Evolutionary conservation across 2,113 vertebrate genomes (phyloP).

Genomic region (Egretta garzetta): DNA sequence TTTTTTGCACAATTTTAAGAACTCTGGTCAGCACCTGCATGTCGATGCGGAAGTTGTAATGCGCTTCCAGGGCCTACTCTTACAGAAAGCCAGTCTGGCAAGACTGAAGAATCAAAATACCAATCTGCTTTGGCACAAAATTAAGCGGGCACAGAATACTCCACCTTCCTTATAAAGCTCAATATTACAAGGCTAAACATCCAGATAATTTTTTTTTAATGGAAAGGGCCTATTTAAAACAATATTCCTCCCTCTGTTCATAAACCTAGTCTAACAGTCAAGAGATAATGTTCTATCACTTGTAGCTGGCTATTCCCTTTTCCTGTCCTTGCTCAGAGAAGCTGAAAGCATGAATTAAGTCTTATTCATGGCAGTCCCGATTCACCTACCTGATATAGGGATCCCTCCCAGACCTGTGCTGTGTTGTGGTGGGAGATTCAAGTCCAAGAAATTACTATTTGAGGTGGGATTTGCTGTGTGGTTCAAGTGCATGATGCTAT

Average conservation of each 20-base stretch:
- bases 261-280: not conserved
- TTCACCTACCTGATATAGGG: constrained; percentile 94
- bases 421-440: constrained; percentile 94
- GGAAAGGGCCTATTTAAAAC: constrained; percentile 1
- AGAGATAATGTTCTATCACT: not conserved
- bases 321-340: constrained; percentile 40
- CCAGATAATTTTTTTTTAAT: not conserved
- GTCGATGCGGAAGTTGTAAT: not conserved
- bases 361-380: constrained; percentile 6
- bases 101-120: constrained; percentile 45
- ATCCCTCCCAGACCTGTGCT: constrained; percentile 98
- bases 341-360: constrained; percentile 52
- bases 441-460: constrained; percentile 98
- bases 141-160: constrained; percentile 76
- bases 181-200: constrained; percentile 80
- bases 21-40: constrained; percentile 36
- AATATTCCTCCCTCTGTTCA: not conserved
- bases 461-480: constrained; percentile 93
- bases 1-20: constrained; percentile 24
- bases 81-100: not conserved
- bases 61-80: constrained; percentile 26
- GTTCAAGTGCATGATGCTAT: constrained; percentile 96
- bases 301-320: constrained; percentile 20
- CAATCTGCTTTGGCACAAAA: constrained; percentile 50
- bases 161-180: constrained; percentile 86